Evolutionary conservation across 2,888 invertebrate genomes (phyloP), one percentile per base, ranked within the genome.

Genomic region (Amphipyra tragopoginis): DNA sequence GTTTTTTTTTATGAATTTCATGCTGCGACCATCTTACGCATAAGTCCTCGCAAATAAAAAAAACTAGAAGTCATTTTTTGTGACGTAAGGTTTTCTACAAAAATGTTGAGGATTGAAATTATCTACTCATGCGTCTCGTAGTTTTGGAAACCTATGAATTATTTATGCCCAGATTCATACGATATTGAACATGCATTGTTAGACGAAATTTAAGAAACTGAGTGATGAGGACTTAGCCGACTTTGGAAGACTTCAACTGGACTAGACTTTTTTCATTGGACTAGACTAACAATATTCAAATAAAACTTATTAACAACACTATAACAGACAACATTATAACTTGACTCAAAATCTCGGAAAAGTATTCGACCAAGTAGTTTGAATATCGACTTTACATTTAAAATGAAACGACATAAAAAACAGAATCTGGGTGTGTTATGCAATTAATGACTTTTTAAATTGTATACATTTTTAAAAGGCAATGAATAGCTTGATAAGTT

Each of bases 401-500:
- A 26, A 50, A 43, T 15, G 14, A 13, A 47, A 43, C 39, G 14
- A 43, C 34, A 44, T 44, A 47, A 42, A 15, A 15, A 45, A 13
- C 15, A 43, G 67, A 77, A 67, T 79, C 77, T 77, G 77, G 77
- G 67, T 61, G 51, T 50, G 38, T 42, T 61, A 55, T 34, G 43
- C 59, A 57, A 67, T 55, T 56, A 44, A 39, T 45, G 13, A 45
- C 29, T 61, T 63, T 21, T 55, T 63, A 13, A 52, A 62, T 70
- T 73, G 48, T 51, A 59, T 60, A 39, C 33, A 55, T 67, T 58
- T 59, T 57, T 59, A 57, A 65, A 74, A 72, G 63, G 72, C 76
- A 69, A 69, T 66, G 62, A 63, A 65, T 55, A 66, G 66, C 74
- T 79, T 77, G 74, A 66, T 77, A 65, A 52, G 53, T 65, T 69